Evolutionary conservation across 2,888 invertebrate genomes (phyloP).

Genomic region (Sesia bembeciformis): DNA sequence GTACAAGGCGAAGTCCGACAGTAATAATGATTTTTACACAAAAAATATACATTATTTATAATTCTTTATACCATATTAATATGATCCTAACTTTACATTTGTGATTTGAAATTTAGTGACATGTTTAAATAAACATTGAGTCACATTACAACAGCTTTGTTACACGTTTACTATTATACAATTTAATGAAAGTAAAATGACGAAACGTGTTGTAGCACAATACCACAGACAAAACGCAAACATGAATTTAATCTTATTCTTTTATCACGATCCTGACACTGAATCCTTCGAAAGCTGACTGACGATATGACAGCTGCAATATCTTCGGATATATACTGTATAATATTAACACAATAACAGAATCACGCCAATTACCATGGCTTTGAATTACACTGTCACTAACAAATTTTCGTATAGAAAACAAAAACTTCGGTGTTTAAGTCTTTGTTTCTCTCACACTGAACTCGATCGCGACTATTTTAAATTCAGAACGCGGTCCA

Average conservation of each 20-base stretch:
- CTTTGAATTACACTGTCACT: neutral
- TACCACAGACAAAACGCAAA: neutral
- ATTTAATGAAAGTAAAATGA: neutral
- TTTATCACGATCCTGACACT: slow-evolving; percentile 20
- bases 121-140: too few species aligned
- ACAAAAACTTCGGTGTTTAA: slow-evolving; percentile 35
- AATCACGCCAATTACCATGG: neutral
- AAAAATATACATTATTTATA: too few species aligned
- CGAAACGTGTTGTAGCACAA: neutral
- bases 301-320: slow-evolving; percentile 36
- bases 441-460: slow-evolving; percentile 35
- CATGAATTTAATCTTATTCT: slow-evolving; percentile 16
- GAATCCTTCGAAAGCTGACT: slow-evolving; percentile 34
- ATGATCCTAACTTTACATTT: too few species aligned
- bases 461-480: slow-evolving; percentile 52
- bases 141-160: too few species aligned
- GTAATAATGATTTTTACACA: too few species aligned
- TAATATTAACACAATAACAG: slow-evolving; percentile 7
- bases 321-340: slow-evolving; percentile 16
- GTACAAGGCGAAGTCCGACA: too few species aligned
- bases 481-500: slow-evolving; percentile 44
- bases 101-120: too few species aligned
- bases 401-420: slow-evolving; percentile 11
- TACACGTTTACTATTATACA: too few species aligned
- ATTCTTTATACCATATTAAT: too few species aligned